Evolutionary conservation across 1,140 invertebrate genomes (phyloP), one percentile per base, ranked within the genome.

Genomic region (Aphaenogaster ashmeadi): DNA sequence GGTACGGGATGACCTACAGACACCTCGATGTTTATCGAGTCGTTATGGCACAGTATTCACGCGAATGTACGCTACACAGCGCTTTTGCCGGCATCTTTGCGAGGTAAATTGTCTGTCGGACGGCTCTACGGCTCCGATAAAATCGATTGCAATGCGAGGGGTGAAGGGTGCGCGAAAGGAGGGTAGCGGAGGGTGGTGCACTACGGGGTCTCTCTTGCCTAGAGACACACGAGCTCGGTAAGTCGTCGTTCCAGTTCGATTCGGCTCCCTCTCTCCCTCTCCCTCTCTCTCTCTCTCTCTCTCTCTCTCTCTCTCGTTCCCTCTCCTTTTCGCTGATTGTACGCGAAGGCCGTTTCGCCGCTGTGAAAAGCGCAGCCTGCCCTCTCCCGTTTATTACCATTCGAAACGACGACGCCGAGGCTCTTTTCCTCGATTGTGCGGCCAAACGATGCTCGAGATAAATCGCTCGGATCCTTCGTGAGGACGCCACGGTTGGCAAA

Each of bases 331-430:
- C 38, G 67, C 38, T 86, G 88, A 89, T 84, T 77, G 75, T 87
- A 89, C 72, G 60, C 66, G 87, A 75, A 52, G 72, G 87, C 87
- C 86, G 87, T 88, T 78, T 50, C 47, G 47, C 11, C 88, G 52
- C 54, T 44, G 69, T 36, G 60, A 79, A 89, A 89, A 89, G 88
- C 85, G 38, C 36, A 71, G 80, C 33, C 80, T 83, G 67, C 60
- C 27, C 72, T 72, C 50, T 75, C 72, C 56, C 89, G 58, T 90
- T 90, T 90, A 90, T 90, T 90, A 80, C 85, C 78, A 66, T 90
- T 86, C 85, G 78, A 74, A 77, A 47, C 83, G 72, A 90, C 89
- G 75, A 86, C 60, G 74, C 78, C 60, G 66, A 21, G 64, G 66
- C 36, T 84, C 88, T 87, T 89, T 78, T 79, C 78, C 67, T 72